Evolutionary conservation across 2,888 invertebrate genomes (phyloP), one percentile per base, ranked within the genome.

Genomic region (Torymus auratus): DNA sequence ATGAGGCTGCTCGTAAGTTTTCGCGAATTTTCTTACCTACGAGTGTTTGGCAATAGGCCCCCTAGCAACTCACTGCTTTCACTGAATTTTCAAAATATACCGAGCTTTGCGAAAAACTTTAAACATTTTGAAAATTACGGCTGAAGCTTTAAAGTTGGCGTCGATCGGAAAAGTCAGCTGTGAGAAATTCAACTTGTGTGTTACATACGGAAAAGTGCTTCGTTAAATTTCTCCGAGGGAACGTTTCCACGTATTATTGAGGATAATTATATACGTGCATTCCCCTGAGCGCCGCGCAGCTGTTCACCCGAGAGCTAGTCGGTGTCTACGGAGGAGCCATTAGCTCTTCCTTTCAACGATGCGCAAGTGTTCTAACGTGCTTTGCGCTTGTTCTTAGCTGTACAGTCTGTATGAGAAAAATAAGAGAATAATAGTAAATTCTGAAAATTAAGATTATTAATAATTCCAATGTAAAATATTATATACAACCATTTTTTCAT

Each of bases 1-100:
- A 82, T 82, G 75, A 80, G 65, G 80, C 77, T 78, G 64, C 64
- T 75, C 67, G 77, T 81, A 83, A 85, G 82, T 83, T 81, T 69
- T 55, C 62, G 56, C 20, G 60, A 65, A 61, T 75, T 61, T 61
- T 41, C 41, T 41, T 58, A 15, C 4, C 15, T n/a, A 14, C 12
- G 41, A 41, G 41, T 41, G 41, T 41, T 41, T 41, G 41, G 41
- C 41, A 41, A 41, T 41, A 41, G 41, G 41, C 41, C 41, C 41
- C 41, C 41, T 41, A 41, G 41, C 7, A 41, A 7, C 7, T 41
- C 5, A 41, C 7, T 41, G 41, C 41, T 41, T 41, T 41, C 7
- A 41, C 41, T 41, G 41, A 41, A 7, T 41, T 41, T 41, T 41
- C 41, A 41, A 41, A 41, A 41, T 41, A 7, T 41, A 41, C 7